Percentiles rank a stretch among this genome's conserved stretches.
Conservation (phyloP, 2,797 vertebrate species). For the Stomatorhinus walkeri region DNA sequence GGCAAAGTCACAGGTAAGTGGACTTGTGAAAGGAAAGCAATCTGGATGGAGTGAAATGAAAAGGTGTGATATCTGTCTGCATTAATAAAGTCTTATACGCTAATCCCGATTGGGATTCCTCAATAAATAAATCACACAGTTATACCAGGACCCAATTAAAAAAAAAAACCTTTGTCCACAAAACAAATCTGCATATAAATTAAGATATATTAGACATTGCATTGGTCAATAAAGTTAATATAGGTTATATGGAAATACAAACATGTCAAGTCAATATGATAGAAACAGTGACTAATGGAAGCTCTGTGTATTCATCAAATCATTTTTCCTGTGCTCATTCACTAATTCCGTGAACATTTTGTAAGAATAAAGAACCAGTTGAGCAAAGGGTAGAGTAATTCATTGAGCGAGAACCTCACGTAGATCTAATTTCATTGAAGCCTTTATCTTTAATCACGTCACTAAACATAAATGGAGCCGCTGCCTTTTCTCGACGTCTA, state of each 20-base stretch:
- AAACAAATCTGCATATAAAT: conserved; percentile 13
- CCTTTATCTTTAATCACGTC: conserved; percentile 9
- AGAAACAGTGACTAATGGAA: not conserved
- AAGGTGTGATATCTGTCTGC: not conserved
- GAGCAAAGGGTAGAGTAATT: not conserved
- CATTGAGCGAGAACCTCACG: not conserved
- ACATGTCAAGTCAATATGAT: not conserved
- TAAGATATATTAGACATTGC: not conserved
- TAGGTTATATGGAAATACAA: not conserved
- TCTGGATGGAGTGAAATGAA: not conserved
- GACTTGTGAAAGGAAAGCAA: conserved; percentile 9
- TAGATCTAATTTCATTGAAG: not conserved
- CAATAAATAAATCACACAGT: not conserved
- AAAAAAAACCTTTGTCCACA: conserved; percentile 3
- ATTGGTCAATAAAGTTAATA: not conserved
- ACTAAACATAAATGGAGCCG: not conserved
- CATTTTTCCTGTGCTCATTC: not conserved
- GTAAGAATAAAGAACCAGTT: not conserved
- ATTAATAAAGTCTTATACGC: not conserved
- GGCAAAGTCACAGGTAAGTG: conserved; percentile 71
- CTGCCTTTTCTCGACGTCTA: not conserved
- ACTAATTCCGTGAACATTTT: not conserved
- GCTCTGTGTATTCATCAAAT: not conserved
- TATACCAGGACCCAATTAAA: not conserved
- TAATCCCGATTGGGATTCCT: not conserved